These are phyloP conservation scores for Nasonia oneida DNA, from an alignment of 2,888 invertebrate genomes.

Conservation along the genomic window DNA sequence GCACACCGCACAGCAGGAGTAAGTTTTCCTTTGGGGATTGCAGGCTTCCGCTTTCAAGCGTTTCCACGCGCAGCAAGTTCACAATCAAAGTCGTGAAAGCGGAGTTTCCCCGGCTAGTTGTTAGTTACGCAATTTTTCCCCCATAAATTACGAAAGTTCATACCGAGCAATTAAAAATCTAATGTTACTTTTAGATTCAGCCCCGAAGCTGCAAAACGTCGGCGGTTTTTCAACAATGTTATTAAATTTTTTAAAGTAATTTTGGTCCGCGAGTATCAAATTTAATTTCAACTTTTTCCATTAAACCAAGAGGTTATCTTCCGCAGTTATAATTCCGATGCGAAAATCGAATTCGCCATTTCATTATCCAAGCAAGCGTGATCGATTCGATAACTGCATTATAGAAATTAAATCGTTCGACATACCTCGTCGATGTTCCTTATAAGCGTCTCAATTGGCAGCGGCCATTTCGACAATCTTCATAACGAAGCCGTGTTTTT, in stretches of 20 bases:
- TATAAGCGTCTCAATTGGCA: neutral
- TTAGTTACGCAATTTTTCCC: conserved; percentile 14
- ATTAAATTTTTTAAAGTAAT: neutral
- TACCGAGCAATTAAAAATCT: neutral
- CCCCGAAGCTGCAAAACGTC: neutral
- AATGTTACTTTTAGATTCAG: conserved; percentile 1
- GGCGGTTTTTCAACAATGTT: neutral
- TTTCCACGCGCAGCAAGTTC: neutral
- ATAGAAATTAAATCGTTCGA: neutral
- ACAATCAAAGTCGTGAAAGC: conserved; percentile 29
- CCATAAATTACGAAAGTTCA: conserved; percentile 38
- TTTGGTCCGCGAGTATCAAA: neutral
- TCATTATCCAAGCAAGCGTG: neutral
- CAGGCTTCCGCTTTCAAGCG: conserved; percentile 1
- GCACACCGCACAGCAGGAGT: too few species aligned
- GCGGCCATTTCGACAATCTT: neutral
- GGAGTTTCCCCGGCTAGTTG: neutral
- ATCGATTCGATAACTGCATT: neutral
- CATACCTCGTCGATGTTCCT: neutral
- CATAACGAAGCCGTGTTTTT: conserved; percentile 22
- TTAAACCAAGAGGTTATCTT: too few species aligned
- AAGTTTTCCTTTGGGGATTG: conserved; percentile 18
- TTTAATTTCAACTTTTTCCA: neutral
- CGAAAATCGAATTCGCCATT: neutral
- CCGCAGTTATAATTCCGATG: neutral